Evolutionary conservation across 2,888 invertebrate species (phyloP).

Genomic region (Orchesella flavescens): DNA sequence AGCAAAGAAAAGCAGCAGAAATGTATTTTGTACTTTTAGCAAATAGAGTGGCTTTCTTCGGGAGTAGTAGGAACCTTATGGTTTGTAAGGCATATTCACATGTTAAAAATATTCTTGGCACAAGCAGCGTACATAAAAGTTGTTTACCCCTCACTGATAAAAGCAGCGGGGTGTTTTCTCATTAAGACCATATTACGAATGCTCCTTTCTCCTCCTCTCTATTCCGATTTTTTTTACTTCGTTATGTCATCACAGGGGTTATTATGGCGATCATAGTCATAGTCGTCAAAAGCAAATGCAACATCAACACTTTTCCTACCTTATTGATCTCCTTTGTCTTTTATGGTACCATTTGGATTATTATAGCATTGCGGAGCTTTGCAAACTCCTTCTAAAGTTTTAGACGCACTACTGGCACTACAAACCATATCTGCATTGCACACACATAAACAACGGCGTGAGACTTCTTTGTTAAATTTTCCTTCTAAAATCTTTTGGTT

Average conservation of each 20-base stretch:
- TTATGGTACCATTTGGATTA: too few relatives aligned
- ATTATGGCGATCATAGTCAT: background rate
- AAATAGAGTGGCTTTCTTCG: too few relatives aligned
- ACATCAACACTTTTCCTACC: constrained; percentile 17
- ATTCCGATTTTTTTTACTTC: constrained; percentile 21
- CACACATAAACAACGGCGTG: too few relatives aligned
- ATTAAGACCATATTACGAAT: constrained; percentile 59
- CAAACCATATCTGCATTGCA: too few relatives aligned
- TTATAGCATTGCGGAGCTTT: too few relatives aligned
- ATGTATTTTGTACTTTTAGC: too few relatives aligned
- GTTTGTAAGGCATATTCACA: background rate
- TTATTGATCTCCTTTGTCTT: too few relatives aligned
- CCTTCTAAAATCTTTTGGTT: too few relatives aligned
- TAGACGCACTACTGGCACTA: too few relatives aligned
- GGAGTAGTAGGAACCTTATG: background rate
- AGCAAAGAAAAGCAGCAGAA: background rate
- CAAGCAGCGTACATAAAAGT: constrained; percentile 45
- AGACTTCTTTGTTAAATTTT: too few relatives aligned
- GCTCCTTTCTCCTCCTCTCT: constrained; percentile 35
- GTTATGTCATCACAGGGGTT: constrained; percentile 7
- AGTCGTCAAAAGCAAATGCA: background rate
- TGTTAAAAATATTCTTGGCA: constrained; percentile 16
- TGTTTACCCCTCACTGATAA: constrained; percentile 61
- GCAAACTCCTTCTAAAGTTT: too few relatives aligned
- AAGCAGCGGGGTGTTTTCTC: constrained; percentile 65